These are phyloP conservation scores for Nipponia nippon DNA, from an alignment of 2,113 vertebrate species.

Conservation along the genomic window DNA sequence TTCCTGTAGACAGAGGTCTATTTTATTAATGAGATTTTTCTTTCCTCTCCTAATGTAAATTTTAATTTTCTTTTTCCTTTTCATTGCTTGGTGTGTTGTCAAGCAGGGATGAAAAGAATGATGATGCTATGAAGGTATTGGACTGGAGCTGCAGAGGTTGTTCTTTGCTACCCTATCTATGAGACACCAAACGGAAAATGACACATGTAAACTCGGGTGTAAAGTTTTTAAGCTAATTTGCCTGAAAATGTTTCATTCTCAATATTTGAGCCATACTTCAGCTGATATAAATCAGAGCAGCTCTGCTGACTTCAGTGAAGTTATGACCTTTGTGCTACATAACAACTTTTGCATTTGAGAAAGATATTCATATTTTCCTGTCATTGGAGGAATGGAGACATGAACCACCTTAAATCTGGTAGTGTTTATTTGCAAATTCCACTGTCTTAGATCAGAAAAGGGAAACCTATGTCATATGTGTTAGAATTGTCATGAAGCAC, in stretches of 20 bases:
- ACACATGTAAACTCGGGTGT: accelerated
- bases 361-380: neutral
- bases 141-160: neutral
- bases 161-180: neutral
- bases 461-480: neutral
- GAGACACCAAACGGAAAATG: neutral
- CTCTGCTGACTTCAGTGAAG: neutral
- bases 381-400: neutral
- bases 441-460: neutral
- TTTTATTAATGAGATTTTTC: neutral
- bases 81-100: neutral
- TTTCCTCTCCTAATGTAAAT: neutral
- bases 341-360: neutral
- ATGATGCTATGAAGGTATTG: neutral
- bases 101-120: neutral
- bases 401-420: neutral
- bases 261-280: neutral
- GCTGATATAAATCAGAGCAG: neutral
- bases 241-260: neutral
- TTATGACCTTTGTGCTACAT: neutral
- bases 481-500: neutral
- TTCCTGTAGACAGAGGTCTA: neutral
- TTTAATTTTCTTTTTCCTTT: neutral
- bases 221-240: neutral
- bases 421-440: neutral